Evolutionary conservation across 2,888 invertebrate species (phyloP).

Genomic region (Mesorhabditis spiculigera): DNA sequence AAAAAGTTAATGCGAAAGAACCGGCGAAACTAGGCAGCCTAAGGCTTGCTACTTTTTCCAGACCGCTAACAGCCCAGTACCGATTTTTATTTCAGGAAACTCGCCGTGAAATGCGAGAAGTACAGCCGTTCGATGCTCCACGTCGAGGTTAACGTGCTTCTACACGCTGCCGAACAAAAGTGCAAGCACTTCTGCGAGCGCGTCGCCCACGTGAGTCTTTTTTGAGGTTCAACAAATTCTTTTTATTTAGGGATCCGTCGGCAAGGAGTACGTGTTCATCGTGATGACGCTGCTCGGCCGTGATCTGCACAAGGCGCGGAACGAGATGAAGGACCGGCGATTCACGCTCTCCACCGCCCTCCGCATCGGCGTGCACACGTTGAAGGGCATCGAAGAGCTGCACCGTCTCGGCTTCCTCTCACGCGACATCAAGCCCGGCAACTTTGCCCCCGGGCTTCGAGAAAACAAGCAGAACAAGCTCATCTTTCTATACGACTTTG

Average conservation of each 20-base stretch:
- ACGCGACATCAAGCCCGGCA: constrained; percentile 34
- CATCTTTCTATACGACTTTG: constrained; percentile 28
- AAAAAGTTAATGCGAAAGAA: too few relatives aligned
- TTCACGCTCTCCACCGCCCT: constrained; percentile 40
- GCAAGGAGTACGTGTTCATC: constrained; percentile 40
- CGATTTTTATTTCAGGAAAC: background rate
- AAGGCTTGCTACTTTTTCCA: too few relatives aligned
- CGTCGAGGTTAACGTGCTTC: constrained; percentile 43
- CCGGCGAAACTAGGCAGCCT: too few relatives aligned
- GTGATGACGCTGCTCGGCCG: constrained; percentile 37
- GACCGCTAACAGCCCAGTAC: too few relatives aligned
- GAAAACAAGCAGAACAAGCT: constrained; percentile 18
- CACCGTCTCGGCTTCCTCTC: constrained; percentile 29
- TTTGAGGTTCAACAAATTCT: background rate
- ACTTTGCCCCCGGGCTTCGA: constrained; percentile 33
- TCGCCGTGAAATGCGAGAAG: constrained; percentile 47
- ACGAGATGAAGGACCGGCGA: constrained; percentile 22
- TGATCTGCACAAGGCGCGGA: constrained; percentile 32
- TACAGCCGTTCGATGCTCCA: constrained; percentile 42
- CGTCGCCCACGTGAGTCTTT: constrained; percentile 32
- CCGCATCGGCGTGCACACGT: constrained; percentile 36
- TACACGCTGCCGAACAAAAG: constrained; percentile 24
- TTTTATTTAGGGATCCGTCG: constrained; percentile 18
- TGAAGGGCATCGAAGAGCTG: constrained; percentile 34
- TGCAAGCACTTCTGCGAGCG: constrained; percentile 43